Conservation (phyloP, 2,888 invertebrate genomes). For the Escarpia spicata region DNA sequence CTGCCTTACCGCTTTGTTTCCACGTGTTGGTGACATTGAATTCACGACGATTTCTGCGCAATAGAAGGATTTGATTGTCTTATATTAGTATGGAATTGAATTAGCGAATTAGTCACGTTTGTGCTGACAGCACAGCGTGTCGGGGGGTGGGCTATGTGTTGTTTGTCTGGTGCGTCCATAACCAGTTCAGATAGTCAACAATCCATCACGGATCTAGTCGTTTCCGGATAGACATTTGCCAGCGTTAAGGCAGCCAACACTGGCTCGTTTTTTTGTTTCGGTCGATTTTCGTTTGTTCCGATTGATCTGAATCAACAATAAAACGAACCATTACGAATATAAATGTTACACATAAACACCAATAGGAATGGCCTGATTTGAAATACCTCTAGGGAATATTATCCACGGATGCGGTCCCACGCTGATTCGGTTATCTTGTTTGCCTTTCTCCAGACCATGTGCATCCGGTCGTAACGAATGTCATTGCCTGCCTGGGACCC, state of each 20-base stretch:
- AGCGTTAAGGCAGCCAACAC: background rate
- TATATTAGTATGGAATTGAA: too few species aligned
- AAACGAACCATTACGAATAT: background rate
- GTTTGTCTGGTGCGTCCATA: too few species aligned
- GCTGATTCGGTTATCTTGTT: background rate
- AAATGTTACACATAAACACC: conserved; percentile 9
- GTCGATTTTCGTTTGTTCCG: background rate
- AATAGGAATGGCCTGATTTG: background rate
- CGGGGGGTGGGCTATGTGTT: too few species aligned
- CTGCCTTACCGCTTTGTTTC: too few species aligned
- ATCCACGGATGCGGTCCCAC: background rate
- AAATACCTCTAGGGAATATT: background rate
- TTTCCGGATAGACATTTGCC: background rate
- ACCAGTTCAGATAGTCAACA: background rate
- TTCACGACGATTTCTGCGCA: too few species aligned
- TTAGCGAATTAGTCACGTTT: too few species aligned
- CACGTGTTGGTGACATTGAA: too few species aligned
- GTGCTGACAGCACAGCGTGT: too few species aligned
- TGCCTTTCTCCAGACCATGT: background rate
- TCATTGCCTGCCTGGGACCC: background rate
- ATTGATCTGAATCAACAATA: background rate
- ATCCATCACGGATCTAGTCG: background rate
- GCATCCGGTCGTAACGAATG: background rate
- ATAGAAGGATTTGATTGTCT: too few species aligned
- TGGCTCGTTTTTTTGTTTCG: background rate